Percentiles rank a stretch among this genome's conserved stretches.
Evolutionary conservation across 2,797 vertebrate genomes (phyloP).

Genomic region (Gymnoscopelus braueri): DNA sequence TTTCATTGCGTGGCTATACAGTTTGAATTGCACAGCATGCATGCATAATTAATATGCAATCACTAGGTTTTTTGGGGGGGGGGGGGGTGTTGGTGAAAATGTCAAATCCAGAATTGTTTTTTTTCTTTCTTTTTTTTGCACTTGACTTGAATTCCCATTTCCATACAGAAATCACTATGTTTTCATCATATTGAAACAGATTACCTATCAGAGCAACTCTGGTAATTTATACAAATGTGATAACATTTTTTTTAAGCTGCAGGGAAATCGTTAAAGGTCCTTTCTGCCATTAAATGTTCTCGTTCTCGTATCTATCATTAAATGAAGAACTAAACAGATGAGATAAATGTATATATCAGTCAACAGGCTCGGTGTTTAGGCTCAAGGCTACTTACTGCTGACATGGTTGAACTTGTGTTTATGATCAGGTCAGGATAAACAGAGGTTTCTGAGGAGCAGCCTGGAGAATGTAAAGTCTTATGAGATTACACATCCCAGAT

Average conservation of each 20-base stretch:
- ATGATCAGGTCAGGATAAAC: conserved; percentile 46
- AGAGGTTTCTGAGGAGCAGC: conserved; percentile 49
- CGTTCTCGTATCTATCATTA: neutral
- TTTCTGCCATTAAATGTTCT: neutral
- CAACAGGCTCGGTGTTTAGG: neutral
- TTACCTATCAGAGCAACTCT: no score
- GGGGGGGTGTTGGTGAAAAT: no score
- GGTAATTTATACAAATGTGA: no score
- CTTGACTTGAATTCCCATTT: no score
- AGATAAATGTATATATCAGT: neutral
- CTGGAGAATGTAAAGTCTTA: conserved; percentile 66
- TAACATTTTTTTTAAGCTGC: neutral
- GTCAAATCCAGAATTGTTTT: neutral
- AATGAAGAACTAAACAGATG: neutral
- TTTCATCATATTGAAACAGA: no score
- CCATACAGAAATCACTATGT: no score
- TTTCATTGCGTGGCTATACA: neutral
- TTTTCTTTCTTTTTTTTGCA: neutral
- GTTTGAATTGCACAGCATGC: neutral
- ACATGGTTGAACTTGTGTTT: neutral
- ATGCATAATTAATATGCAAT: conserved; percentile 1
- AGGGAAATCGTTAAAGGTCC: no score
- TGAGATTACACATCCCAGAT: conserved; percentile 77
- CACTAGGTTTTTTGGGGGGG: no score
- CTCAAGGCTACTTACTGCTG: neutral